phyloP scores from a whole-genome alignment of 2,113 vertebrate genomes.

The Leiothrix lutea region DNA sequence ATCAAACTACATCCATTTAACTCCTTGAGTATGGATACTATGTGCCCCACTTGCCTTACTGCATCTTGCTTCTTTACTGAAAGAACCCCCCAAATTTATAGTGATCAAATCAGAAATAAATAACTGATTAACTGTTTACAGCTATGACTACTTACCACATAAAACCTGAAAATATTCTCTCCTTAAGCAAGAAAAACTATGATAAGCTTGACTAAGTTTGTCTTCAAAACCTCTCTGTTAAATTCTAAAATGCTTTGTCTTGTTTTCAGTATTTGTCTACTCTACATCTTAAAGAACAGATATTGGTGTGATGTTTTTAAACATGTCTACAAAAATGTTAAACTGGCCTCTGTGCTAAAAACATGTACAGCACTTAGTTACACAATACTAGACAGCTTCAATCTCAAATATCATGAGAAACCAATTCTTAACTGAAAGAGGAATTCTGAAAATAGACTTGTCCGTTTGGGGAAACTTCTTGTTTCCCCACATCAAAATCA shows the following conservation, averaged over 20 bases:
- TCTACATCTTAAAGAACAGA: not conserved
- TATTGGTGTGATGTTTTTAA: not conserved
- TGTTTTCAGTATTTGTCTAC: not conserved
- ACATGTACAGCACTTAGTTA: not conserved
- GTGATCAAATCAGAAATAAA: not conserved
- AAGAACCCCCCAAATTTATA: not conserved
- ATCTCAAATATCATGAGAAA: not conserved
- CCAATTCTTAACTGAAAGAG: not conserved
- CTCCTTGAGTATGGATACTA: not conserved
- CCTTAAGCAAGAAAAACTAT: not conserved
- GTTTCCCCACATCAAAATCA: not conserved
- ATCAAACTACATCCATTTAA: not conserved
- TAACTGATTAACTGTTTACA: not conserved
- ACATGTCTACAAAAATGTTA: not conserved
- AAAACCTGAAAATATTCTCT: not conserved
- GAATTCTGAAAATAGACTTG: conserved; percentile 39
- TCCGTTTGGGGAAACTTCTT: not conserved
- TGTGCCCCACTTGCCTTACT: not conserved
- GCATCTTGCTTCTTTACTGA: not conserved
- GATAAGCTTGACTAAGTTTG: not conserved
- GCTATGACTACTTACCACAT: not conserved
- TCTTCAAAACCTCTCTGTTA: not conserved
- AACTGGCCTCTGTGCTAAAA: not conserved
- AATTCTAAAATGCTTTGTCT: not conserved
- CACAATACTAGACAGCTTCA: not conserved